A percentile compares a stretch with the other conserved stretches of the same genome.
Conservation (phyloP, 2,113 vertebrate species). For the Gymnocephalus cernua region DNA sequence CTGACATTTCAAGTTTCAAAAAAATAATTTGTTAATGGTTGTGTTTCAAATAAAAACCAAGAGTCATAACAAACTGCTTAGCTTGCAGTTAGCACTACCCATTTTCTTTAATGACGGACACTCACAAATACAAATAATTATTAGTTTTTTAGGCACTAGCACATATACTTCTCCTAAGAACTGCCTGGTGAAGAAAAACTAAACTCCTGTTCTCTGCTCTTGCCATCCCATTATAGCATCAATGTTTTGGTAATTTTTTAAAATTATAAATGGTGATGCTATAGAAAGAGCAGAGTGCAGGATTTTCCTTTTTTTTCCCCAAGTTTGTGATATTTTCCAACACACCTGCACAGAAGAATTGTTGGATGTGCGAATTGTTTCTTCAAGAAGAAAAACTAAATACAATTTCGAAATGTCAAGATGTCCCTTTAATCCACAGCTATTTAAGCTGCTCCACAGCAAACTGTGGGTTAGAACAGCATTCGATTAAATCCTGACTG, state of each 20-base stretch:
- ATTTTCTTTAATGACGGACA: not conserved
- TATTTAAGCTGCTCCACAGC: conserved; percentile 36
- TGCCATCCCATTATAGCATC: no score
- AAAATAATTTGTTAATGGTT: not conserved
- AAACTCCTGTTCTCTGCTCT: not conserved
- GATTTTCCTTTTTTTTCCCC: no score
- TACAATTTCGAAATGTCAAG: conserved; percentile 50
- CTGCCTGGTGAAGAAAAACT: conserved; percentile 43
- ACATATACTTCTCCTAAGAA: not conserved
- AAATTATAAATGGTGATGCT: no score
- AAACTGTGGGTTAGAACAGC: conserved; percentile 66
- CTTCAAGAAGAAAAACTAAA: conserved; percentile 36
- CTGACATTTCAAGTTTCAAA: conserved; percentile 59
- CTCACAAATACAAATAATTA: not conserved
- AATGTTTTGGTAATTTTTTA: no score
- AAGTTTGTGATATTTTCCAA: no score
- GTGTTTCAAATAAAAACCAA: conserved; percentile 14
- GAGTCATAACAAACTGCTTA: not conserved
- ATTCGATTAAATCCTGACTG: not conserved
- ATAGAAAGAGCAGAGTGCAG: no score
- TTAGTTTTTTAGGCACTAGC: not conserved
- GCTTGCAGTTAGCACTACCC: not conserved
- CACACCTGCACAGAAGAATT: no score
- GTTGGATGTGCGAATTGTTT: no score
- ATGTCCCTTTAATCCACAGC: conserved; percentile 54